Percentiles rank a stretch among this genome's conserved stretches.
These are phyloP conservation scores for Merodon equestris DNA, from an alignment of 2,888 invertebrate species.

Conservation along the genomic window DNA sequence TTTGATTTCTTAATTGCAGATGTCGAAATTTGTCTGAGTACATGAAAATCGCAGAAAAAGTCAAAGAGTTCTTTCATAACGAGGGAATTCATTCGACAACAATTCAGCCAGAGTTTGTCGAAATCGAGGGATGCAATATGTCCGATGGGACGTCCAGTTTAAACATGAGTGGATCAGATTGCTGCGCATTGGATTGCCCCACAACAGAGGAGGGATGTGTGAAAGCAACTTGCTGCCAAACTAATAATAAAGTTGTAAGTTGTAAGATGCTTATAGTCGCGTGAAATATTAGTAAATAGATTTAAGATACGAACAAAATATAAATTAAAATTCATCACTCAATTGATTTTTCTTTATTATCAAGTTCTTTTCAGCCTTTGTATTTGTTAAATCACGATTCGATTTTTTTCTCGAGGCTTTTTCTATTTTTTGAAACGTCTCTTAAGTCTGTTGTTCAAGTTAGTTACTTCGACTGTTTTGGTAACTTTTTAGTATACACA, in stretches of 20 bases:
- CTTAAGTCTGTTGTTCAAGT: too few species aligned
- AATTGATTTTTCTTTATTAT: too few species aligned
- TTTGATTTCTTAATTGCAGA: constrained; percentile 77
- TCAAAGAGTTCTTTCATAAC: constrained; percentile 98
- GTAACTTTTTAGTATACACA: too few species aligned
- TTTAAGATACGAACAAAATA: too few species aligned
- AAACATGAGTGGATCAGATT: constrained; percentile 81
- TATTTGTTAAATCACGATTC: too few species aligned
- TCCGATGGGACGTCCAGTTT: constrained; percentile 79
- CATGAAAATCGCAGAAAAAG: constrained; percentile 97
- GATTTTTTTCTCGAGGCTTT: too few species aligned
- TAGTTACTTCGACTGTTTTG: too few species aligned
- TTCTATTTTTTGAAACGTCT: too few species aligned
- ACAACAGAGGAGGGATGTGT: constrained; percentile 90
- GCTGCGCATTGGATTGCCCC: constrained; percentile 92
- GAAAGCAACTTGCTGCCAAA: constrained; percentile 90
- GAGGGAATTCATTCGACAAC: constrained; percentile 99
- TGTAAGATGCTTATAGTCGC: neutral
- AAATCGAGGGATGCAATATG: constrained; percentile 82
- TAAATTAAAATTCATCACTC: too few species aligned
- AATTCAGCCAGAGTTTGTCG: constrained; percentile 98
- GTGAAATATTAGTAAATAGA: too few species aligned
- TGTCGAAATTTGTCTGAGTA: constrained; percentile 97
- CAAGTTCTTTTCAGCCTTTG: too few species aligned
- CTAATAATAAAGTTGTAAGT: constrained; percentile 77